These are phyloP conservation scores for Branchellion lobata DNA, from an alignment of 2,888 invertebrate species.

Conservation along the genomic window DNA sequence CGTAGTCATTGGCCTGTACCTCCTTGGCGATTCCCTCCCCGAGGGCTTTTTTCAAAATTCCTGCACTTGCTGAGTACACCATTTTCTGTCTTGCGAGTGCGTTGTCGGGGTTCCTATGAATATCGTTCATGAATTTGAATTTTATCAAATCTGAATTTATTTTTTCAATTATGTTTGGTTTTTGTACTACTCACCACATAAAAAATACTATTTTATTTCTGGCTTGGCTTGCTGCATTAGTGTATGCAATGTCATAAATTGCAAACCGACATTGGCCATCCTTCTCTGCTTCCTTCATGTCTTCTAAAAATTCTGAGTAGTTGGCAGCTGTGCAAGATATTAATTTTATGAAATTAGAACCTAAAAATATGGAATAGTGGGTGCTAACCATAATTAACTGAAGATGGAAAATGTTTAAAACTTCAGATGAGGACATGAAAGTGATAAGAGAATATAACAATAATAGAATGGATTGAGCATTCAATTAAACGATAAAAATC, in stretches of 20 bases:
- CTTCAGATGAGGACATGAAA: too few relatives aligned
- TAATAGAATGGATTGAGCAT: too few relatives aligned
- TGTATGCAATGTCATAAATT: constrained; percentile 91
- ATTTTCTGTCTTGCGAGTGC: constrained; percentile 84
- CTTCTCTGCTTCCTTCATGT: constrained; percentile 75
- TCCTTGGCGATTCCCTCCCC: constrained; percentile 95
- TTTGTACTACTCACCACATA: constrained; percentile 55
- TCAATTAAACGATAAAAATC: too few relatives aligned
- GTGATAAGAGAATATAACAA: too few relatives aligned
- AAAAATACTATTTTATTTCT: constrained; percentile 58
- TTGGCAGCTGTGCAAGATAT: too few relatives aligned
- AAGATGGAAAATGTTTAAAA: too few relatives aligned
- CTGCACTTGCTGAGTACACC: constrained; percentile 85
- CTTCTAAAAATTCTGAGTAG: constrained; percentile 89
- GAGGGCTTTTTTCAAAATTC: constrained; percentile 93
- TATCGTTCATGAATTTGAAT: not conserved
- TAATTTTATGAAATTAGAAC: constrained; percentile 40
- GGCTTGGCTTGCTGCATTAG: constrained; percentile 67
- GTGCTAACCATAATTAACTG: too few relatives aligned
- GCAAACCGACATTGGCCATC: constrained; percentile 93
- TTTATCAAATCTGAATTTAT: constrained; percentile 27
- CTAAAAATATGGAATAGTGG: not conserved
- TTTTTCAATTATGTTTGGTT: not conserved
- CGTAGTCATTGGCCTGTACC: constrained; percentile 89
- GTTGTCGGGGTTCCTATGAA: constrained; percentile 80